A percentile compares a stretch with the other conserved stretches of the same genome.
phyloP scores from a whole-genome alignment of 2,113 vertebrate genomes.

The Anser cygnoides region DNA sequence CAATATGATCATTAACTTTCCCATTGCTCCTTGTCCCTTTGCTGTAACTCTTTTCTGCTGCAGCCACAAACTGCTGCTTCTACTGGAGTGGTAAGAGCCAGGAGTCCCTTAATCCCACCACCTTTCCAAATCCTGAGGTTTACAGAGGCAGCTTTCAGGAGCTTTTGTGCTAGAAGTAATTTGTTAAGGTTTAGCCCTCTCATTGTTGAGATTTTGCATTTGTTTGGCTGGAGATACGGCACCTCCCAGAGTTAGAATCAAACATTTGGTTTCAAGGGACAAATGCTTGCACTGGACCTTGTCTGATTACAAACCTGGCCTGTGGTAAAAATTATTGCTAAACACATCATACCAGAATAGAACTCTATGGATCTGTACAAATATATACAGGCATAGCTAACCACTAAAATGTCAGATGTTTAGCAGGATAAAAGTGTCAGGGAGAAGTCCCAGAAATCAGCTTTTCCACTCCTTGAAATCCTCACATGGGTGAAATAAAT shows the following conservation, averaged over 20 bases:
- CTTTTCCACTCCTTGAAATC: neutral
- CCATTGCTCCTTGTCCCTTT: neutral
- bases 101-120: neutral
- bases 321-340: neutral
- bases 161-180: neutral
- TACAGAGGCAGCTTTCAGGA: neutral
- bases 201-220: neutral
- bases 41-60: neutral
- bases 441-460: neutral
- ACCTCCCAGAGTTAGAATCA: neutral
- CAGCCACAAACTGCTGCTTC: neutral
- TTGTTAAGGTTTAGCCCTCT: neutral
- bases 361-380: neutral
- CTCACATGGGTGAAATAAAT: neutral
- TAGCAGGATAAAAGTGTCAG: neutral
- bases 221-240: neutral
- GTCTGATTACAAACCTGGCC: neutral
- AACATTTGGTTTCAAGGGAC: neutral
- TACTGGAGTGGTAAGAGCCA: neutral
- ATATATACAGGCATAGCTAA: neutral
- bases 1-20: conserved; percentile 12
- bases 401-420: neutral
- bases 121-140: neutral
- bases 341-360: neutral
- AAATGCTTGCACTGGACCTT: neutral